These are phyloP conservation scores for Chrysomallon squamiferum DNA, from an alignment of 1,140 invertebrate species.

Conservation along the genomic window DNA sequence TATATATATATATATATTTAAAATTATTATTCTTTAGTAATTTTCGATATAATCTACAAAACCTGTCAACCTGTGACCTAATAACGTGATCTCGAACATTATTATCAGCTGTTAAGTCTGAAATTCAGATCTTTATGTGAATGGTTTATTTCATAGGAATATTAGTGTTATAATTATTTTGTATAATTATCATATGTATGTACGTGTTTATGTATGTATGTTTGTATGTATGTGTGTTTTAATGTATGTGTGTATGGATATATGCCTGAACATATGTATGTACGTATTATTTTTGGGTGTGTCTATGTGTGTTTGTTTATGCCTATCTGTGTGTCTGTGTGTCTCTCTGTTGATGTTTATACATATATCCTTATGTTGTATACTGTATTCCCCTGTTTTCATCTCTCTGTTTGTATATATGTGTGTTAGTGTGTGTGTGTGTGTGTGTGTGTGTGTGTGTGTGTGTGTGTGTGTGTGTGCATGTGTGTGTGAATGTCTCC, in stretches of 20 bases:
- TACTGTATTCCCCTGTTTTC: background rate
- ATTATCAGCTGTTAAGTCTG: too few relatives aligned
- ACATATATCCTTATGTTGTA: too few relatives aligned
- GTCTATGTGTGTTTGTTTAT: conserved; percentile 2
- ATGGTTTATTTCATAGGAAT: too few relatives aligned
- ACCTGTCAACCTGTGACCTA: too few relatives aligned
- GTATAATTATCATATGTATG: too few relatives aligned
- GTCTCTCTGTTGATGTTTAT: background rate
- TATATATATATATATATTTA: too few relatives aligned
- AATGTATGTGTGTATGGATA: background rate
- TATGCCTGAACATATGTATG: background rate
- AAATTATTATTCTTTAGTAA: too few relatives aligned
- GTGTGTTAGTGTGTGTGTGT: background rate
- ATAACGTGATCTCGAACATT: too few relatives aligned
- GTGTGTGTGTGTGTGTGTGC: conserved; percentile 1
- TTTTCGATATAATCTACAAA: too few relatives aligned
- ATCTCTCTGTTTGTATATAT: background rate
- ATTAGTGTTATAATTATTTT: too few relatives aligned
- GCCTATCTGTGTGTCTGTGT: conserved; percentile 6
- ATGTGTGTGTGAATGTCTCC: background rate
- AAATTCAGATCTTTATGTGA: too few relatives aligned
- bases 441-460: background rate
- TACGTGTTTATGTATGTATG: background rate
- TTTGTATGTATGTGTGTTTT: background rate
- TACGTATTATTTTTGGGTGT: too few relatives aligned